phyloP scores from a whole-genome alignment of 2,888 invertebrate genomes.

The Erannis defoliaria region DNA sequence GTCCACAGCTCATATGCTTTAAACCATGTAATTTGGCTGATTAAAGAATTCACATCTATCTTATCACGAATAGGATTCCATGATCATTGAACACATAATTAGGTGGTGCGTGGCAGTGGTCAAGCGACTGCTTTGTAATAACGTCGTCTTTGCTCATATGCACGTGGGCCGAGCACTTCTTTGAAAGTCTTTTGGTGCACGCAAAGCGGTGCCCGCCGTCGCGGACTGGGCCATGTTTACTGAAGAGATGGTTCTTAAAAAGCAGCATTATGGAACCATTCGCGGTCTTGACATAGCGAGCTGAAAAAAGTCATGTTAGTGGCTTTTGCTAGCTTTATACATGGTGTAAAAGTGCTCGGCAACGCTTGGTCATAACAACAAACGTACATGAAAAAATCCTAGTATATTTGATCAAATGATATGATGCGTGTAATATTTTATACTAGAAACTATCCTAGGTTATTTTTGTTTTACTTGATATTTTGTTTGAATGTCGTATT shows the following conservation, averaged over 20 bases:
- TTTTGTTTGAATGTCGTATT: too few species aligned
- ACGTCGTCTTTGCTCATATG: slow-evolving; percentile 6
- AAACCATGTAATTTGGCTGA: too few species aligned
- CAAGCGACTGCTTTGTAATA: background rate
- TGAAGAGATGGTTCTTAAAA: background rate
- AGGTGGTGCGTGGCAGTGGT: slow-evolving; percentile 12
- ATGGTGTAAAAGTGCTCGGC: too few species aligned
- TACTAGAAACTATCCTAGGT: too few species aligned
- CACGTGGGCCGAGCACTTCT: slow-evolving; percentile 6
- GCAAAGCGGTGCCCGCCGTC: background rate
- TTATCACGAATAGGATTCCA: background rate
- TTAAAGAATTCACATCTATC: background rate
- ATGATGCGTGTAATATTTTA: too few species aligned
- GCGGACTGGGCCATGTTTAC: background rate
- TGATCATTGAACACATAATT: background rate
- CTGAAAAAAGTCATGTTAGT: background rate
- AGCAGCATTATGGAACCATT: slow-evolving; percentile 1
- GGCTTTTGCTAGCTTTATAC: too few species aligned
- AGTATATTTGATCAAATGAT: too few species aligned
- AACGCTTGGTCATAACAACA: too few species aligned
- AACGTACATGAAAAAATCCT: too few species aligned
- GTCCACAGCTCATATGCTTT: too few species aligned
- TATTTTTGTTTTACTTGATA: too few species aligned
- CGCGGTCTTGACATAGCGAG: slow-evolving; percentile 1
- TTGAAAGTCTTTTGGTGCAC: slow-evolving; percentile 3